Evolutionary conservation across 2,888 invertebrate species (phyloP).

Genomic region (Meteorus cinctellus): DNA sequence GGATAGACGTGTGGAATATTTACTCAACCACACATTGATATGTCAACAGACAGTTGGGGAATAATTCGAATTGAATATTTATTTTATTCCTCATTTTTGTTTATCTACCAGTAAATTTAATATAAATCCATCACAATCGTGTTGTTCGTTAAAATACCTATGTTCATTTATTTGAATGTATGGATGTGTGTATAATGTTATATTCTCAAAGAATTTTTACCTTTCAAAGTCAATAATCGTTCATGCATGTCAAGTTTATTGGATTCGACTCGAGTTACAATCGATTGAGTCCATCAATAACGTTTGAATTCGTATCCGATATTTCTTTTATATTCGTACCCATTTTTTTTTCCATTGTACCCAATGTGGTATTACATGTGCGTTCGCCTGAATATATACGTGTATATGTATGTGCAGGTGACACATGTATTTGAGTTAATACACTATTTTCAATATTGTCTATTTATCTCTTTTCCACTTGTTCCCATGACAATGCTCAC

Average conservation of each 20-base stretch:
- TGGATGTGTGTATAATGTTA: neutral
- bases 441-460: conserved; percentile 18
- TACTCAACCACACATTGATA: too few species aligned
- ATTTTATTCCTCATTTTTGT: too few species aligned
- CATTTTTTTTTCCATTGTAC: conserved; percentile 27
- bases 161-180: neutral
- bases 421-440: neutral
- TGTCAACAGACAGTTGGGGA: too few species aligned
- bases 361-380: conserved; percentile 34
- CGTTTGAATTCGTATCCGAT: conserved; percentile 18
- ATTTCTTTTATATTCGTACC: conserved; percentile 18
- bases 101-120: too few species aligned
- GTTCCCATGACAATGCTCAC: conserved; percentile 38
- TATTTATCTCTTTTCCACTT: conserved; percentile 10
- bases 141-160: too few species aligned
- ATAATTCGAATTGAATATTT: too few species aligned
- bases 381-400: neutral
- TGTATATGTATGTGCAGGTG: neutral
- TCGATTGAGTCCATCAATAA: conserved; percentile 18
- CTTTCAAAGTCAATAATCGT: conserved; percentile 10
- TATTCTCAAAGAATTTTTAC: neutral
- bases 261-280: conserved; percentile 22
- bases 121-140: too few species aligned
- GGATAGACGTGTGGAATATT: neutral
- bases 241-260: conserved; percentile 27